These are phyloP conservation scores for Sebastes kiyomatsui DNA, from an alignment of 2,797 vertebrate genomes.

Conservation along the genomic window DNA sequence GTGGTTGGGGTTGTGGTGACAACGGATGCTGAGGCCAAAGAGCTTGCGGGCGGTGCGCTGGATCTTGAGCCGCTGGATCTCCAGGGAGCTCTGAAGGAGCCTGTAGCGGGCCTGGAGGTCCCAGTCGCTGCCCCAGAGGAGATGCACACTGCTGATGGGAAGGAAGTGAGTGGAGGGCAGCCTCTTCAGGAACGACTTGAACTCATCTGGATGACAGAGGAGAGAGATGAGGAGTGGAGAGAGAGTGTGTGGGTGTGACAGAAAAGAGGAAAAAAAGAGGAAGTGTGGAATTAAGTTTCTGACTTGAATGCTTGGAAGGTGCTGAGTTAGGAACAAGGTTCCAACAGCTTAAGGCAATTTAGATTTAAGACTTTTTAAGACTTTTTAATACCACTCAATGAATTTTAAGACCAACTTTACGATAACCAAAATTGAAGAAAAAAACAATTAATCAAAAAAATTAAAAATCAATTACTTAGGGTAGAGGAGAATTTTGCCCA, in stretches of 20 bases:
- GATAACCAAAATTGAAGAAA: no score
- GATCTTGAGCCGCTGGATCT: conserved; percentile 94
- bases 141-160: conserved; percentile 96
- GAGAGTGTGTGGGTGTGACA: neutral
- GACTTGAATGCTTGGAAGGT: neutral
- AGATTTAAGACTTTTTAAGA: neutral
- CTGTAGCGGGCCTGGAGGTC: conserved; percentile 97
- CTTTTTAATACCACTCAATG: no score
- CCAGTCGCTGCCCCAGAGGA: conserved; percentile 99
- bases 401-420: no score
- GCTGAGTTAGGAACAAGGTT: no score
- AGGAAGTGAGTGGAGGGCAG: conserved; percentile 97
- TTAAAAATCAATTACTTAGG: no score
- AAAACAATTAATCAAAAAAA: no score
- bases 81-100: conserved; percentile 94
- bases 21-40: conserved; percentile 96
- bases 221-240: neutral
- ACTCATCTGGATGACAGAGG: conserved; percentile 87
- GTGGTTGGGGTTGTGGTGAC: conserved; percentile 98
- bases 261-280: neutral
- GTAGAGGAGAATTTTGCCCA: no score
- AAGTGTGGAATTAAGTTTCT: neutral
- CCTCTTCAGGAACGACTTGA: conserved; percentile 98
- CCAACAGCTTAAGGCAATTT: neutral
- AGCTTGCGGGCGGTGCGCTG: conserved; percentile 97